phyloP scores from a whole-genome alignment of 2,888 invertebrate genomes.

The Taenaris catops region DNA sequence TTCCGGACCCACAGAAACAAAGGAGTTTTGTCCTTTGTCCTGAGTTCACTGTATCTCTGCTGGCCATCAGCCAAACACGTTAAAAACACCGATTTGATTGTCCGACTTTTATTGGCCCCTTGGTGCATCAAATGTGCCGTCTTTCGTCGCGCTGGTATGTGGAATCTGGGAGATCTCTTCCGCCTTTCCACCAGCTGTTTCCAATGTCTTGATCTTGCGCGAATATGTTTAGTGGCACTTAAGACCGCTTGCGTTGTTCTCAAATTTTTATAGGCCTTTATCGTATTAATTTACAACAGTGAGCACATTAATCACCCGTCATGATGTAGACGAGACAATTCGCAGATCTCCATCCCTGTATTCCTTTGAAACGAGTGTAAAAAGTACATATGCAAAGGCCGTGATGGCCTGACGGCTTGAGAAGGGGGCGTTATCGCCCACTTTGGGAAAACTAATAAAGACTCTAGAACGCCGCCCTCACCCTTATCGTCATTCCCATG shows the following conservation, averaged over 20 bases:
- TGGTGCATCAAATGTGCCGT: slow-evolving; percentile 13
- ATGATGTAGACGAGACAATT: too few species aligned
- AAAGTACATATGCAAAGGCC: too few species aligned
- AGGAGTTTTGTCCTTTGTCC: slow-evolving; percentile 8
- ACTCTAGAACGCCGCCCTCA: too few species aligned
- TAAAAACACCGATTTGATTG: slow-evolving; percentile 12
- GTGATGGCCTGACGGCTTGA: too few species aligned
- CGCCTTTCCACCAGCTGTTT: slow-evolving; percentile 5
- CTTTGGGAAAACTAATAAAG: too few species aligned
- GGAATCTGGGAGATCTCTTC: slow-evolving; percentile 2
- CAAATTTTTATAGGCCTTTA: too few species aligned
- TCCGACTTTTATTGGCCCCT: slow-evolving; percentile 19
- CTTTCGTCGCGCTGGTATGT: slow-evolving; percentile 11
- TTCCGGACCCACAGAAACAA: slow-evolving; percentile 4
- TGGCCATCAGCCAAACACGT: slow-evolving; percentile 3
- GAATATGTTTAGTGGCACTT: slow-evolving; percentile 2
- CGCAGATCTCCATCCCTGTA: too few species aligned
- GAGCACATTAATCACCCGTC: too few species aligned
- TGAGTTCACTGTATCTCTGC: slow-evolving; percentile 6
- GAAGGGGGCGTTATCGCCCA: too few species aligned
- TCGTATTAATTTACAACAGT: too few species aligned
- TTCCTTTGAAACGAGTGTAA: too few species aligned
- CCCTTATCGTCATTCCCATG: too few species aligned
- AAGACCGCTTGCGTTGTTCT: neutral
- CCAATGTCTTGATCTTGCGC: slow-evolving; percentile 1